These are phyloP conservation scores for Lucinisca nassula DNA, from an alignment of 2,888 invertebrate genomes.

Conservation along the genomic window DNA sequence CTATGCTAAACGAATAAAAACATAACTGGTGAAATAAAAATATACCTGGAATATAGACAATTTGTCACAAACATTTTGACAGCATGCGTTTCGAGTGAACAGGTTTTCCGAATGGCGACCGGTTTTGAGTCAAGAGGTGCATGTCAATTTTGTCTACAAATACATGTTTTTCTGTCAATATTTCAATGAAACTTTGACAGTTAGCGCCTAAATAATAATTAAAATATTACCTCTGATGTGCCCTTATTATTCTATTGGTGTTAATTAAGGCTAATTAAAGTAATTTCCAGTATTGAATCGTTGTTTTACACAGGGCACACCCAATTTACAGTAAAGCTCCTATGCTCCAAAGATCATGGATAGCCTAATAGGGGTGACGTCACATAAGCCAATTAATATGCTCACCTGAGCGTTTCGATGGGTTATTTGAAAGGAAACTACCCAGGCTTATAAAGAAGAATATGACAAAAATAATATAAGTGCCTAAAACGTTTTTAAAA, in stretches of 20 bases:
- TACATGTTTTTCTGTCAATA: not conserved
- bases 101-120: constrained; percentile 9
- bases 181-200: not conserved
- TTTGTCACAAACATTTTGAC: not conserved
- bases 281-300: not conserved
- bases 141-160: not conserved
- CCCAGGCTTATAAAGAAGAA: not conserved
- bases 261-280: not conserved
- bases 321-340: constrained; percentile 56
- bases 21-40: not conserved
- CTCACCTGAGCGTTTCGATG: not conserved
- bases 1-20: not conserved
- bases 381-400: constrained; percentile 10
- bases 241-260: not conserved
- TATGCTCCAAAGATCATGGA: constrained; percentile 56
- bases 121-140: not conserved
- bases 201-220: not conserved
- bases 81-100: constrained; percentile 3
- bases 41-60: not conserved
- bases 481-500: too few species aligned
- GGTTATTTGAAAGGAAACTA: not conserved
- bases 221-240: not conserved
- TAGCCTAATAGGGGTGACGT: constrained; percentile 46
- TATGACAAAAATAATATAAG: not conserved
- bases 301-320: constrained; percentile 46